Percentiles rank a stretch among this genome's conserved stretches.
phyloP scores from a whole-genome alignment of 1,140 invertebrate species.

The Zaprionus capensis region DNA sequence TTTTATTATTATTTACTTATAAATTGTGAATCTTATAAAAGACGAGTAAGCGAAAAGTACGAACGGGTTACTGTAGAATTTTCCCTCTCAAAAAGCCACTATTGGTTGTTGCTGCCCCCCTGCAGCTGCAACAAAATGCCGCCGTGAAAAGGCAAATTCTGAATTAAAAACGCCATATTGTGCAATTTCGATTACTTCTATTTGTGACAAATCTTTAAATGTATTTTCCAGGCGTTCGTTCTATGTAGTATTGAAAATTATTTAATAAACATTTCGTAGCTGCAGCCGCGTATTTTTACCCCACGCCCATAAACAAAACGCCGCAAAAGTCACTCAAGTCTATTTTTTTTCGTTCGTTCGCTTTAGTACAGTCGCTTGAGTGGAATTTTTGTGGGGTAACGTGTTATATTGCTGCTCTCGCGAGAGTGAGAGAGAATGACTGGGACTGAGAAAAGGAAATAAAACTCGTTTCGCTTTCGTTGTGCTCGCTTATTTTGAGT shows the following conservation, averaged over 20 bases:
- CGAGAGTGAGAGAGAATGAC: conserved; percentile 8
- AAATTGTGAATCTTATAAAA: background rate
- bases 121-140: conserved; percentile 63
- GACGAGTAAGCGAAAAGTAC: conserved; percentile 6
- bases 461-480: conserved; percentile 58
- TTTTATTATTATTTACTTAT: background rate
- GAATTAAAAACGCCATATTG: conserved; percentile 77
- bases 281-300: conserved; percentile 41
- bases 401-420: conserved; percentile 25
- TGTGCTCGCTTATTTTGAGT: conserved; percentile 55
- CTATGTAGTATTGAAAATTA: conserved; percentile 3
- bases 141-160: conserved; percentile 57
- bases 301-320: conserved; percentile 81
- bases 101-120: conserved; percentile 46
- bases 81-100: conserved; percentile 35
- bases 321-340: conserved; percentile 66
- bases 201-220: background rate
- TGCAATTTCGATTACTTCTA: conserved; percentile 21
- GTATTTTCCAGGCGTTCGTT: background rate
- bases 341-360: conserved; percentile 62
- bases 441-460: conserved; percentile 12
- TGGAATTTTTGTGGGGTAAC: conserved; percentile 39
- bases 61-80: conserved; percentile 7
- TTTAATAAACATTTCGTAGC: conserved; percentile 19
- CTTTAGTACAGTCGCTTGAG: conserved; percentile 82